These are phyloP conservation scores for Ceyx erithaca DNA, from an alignment of 2,797 vertebrate genomes.

Conservation along the genomic window DNA sequence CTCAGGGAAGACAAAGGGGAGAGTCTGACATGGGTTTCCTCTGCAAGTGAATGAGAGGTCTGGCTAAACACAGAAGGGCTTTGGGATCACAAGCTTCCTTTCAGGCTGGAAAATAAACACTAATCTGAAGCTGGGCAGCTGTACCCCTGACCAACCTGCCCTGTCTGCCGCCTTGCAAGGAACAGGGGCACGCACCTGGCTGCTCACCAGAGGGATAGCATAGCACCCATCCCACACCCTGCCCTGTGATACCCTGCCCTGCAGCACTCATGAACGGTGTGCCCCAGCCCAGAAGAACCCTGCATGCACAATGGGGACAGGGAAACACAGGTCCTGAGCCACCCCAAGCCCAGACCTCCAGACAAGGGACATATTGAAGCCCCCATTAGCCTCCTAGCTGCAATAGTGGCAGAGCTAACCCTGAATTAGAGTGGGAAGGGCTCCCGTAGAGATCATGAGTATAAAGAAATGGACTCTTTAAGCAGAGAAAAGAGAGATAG, in stretches of 20 bases:
- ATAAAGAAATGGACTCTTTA: background rate
- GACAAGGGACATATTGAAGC: accelerated
- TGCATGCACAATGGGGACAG: accelerated
- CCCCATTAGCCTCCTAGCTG: background rate
- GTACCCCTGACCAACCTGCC: background rate
- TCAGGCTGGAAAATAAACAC: conserved; percentile 65
- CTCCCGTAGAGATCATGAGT: background rate
- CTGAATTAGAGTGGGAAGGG: accelerated
- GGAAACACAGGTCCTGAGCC: background rate
- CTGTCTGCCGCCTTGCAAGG: accelerated
- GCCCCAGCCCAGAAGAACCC: background rate
- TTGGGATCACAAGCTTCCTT: conserved; percentile 48
- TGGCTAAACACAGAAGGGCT: conserved; percentile 54
- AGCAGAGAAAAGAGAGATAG: background rate
- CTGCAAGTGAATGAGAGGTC: conserved; percentile 44
- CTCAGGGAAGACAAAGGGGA: conserved; percentile 63
- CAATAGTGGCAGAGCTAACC: accelerated
- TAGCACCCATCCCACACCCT: background rate
- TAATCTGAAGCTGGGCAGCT: conserved; percentile 27
- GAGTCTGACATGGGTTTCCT: conserved; percentile 50
- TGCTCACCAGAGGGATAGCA: background rate
- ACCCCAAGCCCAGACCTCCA: no score
- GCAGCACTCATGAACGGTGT: accelerated
- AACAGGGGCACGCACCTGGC: background rate
- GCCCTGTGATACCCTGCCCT: background rate